Percentiles rank a stretch among this genome's conserved stretches.
Conservation (phyloP, 2,888 invertebrate species). For the Plutella xylostella region DNA sequence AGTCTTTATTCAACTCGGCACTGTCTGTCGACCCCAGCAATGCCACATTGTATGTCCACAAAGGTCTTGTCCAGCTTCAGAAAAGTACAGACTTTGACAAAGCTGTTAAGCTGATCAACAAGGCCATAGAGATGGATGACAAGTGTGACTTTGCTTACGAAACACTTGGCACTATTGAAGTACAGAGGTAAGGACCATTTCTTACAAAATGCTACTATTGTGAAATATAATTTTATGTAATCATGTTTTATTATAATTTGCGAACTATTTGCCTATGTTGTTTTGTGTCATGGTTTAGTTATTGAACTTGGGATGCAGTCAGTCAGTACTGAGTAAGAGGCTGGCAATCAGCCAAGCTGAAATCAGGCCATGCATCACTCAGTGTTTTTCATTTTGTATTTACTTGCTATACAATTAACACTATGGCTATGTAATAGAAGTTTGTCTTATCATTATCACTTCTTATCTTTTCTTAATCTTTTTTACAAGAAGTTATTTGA, state of each 20-base stretch:
- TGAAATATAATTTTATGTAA: background rate
- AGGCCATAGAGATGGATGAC: slow-evolving; percentile 88
- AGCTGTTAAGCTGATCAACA: slow-evolving; percentile 81
- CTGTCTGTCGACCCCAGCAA: slow-evolving; percentile 85
- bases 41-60: slow-evolving; percentile 88
- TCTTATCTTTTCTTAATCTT: background rate
- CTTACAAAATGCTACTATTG: too few species aligned
- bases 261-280: background rate
- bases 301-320: slow-evolving; percentile 5
- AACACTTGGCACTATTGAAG: slow-evolving; percentile 94
- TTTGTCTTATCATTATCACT: background rate
- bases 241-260: background rate
- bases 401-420: background rate
- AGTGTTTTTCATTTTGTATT: slow-evolving; percentile 2
- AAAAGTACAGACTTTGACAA: slow-evolving; percentile 86
- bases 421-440: background rate
- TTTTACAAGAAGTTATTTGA: too few species aligned
- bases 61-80: slow-evolving; percentile 85
- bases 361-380: slow-evolving; percentile 15
- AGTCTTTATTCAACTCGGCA: slow-evolving; percentile 84
- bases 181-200: slow-evolving; percentile 83
- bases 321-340: slow-evolving; percentile 8
- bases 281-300: slow-evolving; percentile 1
- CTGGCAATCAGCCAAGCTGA: slow-evolving; percentile 19
- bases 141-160: slow-evolving; percentile 96